phyloP scores from a whole-genome alignment of 1,140 invertebrate species.

The Pachyrhynchus sulphureomaculatus region DNA sequence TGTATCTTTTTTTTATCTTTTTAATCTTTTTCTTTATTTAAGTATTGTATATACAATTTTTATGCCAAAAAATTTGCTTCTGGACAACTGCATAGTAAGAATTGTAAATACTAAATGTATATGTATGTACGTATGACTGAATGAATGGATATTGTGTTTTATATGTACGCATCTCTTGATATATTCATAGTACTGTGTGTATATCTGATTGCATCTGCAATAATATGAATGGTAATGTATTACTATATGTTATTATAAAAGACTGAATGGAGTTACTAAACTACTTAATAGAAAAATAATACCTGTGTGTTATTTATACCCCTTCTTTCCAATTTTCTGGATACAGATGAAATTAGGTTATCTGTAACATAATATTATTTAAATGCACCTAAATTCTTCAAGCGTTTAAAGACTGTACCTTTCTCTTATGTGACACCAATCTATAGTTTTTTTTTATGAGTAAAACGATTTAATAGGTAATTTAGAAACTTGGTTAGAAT shows the following conservation, averaged over 20 bases:
- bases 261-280: conserved; percentile 55
- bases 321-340: too few species aligned
- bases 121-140: conserved; percentile 41
- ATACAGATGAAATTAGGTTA: too few species aligned
- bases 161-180: conserved; percentile 48
- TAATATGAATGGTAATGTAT: conserved; percentile 54
- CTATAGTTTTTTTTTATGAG: too few species aligned
- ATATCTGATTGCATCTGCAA: conserved; percentile 53
- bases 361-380: too few species aligned
- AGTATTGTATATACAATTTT: conserved; percentile 39
- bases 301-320: conserved; percentile 22
- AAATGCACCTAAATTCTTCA: too few species aligned
- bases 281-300: conserved; percentile 40
- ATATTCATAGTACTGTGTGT: conserved; percentile 52
- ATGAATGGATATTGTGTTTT: conserved; percentile 38
- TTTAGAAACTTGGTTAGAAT: too few species aligned
- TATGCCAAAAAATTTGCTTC: conserved; percentile 42
- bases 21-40: conserved; percentile 30
- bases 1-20: conserved; percentile 19
- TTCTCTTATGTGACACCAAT: too few species aligned
- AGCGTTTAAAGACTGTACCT: too few species aligned
- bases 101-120: conserved; percentile 50
- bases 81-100: conserved; percentile 46
- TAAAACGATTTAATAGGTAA: too few species aligned
- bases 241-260: conserved; percentile 54